phyloP scores from a whole-genome alignment of 23 tunicate species.

The Phallusia fumigata region DNA sequence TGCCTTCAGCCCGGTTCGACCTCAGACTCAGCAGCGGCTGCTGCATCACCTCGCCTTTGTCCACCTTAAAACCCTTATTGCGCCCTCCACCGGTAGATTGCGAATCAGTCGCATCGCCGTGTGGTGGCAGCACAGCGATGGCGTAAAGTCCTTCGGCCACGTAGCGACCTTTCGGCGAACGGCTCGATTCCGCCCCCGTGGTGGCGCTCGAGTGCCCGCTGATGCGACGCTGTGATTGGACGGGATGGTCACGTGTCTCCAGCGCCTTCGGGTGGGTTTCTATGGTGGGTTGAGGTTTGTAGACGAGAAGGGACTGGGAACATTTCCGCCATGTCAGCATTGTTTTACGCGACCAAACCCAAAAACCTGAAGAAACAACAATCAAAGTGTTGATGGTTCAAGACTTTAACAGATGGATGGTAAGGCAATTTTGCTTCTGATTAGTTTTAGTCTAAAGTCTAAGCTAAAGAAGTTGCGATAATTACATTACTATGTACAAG shows the following conservation, averaged over 20 bases:
- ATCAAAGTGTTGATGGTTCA: no score
- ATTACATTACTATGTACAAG: no score
- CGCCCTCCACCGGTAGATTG: neutral
- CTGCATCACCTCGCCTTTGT: neutral
- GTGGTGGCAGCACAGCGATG: neutral
- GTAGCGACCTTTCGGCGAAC: constrained; percentile 1
- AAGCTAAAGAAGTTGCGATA: no score
- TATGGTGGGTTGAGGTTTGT: constrained; percentile 9
- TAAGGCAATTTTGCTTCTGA: no score
- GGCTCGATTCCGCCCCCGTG: neutral
- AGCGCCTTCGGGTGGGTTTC: neutral
- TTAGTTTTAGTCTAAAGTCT: no score
- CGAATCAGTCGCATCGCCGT: neutral
- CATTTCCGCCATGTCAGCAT: constrained; percentile 60
- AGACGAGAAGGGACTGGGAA: constrained; percentile 43
- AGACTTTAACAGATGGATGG: no score
- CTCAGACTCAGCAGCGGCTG: neutral
- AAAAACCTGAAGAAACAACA: constrained; percentile 76
- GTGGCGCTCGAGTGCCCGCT: constrained; percentile 9
- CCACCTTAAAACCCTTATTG: neutral
- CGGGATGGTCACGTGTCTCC: neutral
- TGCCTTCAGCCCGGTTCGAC: neutral
- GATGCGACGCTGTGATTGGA: neutral
- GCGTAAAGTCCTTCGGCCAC: constrained; percentile 7
- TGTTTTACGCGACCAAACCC: constrained; percentile 89